A percentile compares a stretch with the other conserved stretches of the same genome.
phyloP scores from a whole-genome alignment of 2,113 vertebrate genomes.

The Bungarus multicinctus region DNA sequence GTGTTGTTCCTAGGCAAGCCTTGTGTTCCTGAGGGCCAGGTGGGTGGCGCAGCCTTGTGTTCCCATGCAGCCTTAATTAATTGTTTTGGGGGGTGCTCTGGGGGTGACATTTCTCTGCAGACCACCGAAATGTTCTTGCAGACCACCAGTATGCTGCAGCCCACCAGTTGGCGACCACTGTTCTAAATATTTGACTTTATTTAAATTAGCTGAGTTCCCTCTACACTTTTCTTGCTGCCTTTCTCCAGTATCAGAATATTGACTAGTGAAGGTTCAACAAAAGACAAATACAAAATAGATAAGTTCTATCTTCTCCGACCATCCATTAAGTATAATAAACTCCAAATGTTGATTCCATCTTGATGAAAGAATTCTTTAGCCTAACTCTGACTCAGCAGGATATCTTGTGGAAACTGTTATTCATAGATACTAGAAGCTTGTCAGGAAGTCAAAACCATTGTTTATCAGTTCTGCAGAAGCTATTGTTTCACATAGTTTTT shows the following conservation, averaged over 20 bases:
- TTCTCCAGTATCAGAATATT: not conserved
- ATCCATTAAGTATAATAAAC: not conserved
- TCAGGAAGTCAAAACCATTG: not conserved
- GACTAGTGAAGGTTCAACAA: not conserved
- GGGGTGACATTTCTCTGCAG: too few species aligned
- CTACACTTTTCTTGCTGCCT: not conserved
- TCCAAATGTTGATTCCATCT: not conserved
- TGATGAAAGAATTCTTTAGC: not conserved
- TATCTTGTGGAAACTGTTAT: not conserved
- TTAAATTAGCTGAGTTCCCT: not conserved
- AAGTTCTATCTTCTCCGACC: not conserved
- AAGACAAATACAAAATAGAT: not conserved
- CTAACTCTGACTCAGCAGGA: not conserved
- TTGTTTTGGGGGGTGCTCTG: too few species aligned
- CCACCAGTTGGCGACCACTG: too few species aligned
- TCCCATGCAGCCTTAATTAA: too few species aligned
- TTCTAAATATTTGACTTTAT: not conserved
- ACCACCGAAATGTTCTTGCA: too few species aligned
- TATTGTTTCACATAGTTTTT: not conserved
- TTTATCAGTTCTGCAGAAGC: not conserved
- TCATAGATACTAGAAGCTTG: not conserved
- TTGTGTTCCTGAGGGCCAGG: too few species aligned
- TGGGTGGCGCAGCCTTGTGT: too few species aligned
- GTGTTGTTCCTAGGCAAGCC: too few species aligned
- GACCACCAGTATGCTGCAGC: too few species aligned